Conservation (phyloP, 2,888 invertebrate genomes). For the Allygus modestus region DNA sequence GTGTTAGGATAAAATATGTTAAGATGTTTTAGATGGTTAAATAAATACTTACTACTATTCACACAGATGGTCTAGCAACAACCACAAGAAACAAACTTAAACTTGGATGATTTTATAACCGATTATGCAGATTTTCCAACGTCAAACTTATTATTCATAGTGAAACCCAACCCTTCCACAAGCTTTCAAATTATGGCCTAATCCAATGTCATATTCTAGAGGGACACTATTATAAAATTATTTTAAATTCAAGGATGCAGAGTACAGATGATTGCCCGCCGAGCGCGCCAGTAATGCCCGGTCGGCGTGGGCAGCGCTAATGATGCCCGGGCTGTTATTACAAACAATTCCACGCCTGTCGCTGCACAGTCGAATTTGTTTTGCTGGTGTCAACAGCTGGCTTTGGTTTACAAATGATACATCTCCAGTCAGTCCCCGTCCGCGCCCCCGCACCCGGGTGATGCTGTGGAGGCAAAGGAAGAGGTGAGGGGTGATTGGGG, state of each 20-base stretch:
- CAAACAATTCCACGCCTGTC: slow-evolving; percentile 56
- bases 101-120: not conserved
- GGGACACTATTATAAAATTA: slow-evolving; percentile 1
- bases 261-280: slow-evolving; percentile 21
- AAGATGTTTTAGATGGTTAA: too few relatives aligned
- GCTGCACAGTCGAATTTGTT: slow-evolving; percentile 29
- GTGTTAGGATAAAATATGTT: too few relatives aligned
- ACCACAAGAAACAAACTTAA: too few relatives aligned
- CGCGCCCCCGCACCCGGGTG: not conserved
- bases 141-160: not conserved
- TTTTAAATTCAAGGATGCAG: slow-evolving; percentile 29
- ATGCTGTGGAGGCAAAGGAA: not conserved
- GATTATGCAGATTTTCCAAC: not conserved
- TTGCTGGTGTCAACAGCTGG: slow-evolving; percentile 41
- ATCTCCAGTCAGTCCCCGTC: not conserved
- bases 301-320: slow-evolving; percentile 37
- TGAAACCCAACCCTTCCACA: not conserved
- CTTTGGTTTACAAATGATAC: slow-evolving; percentile 45
- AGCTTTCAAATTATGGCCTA: not conserved
- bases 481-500: too few relatives aligned
- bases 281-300: not conserved
- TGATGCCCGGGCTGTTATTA: slow-evolving; percentile 37
- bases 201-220: not conserved
- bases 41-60: too few relatives aligned
- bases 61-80: too few relatives aligned